phyloP scores from a whole-genome alignment of 2,888 invertebrate species.

The Ephialtes manifestator region DNA sequence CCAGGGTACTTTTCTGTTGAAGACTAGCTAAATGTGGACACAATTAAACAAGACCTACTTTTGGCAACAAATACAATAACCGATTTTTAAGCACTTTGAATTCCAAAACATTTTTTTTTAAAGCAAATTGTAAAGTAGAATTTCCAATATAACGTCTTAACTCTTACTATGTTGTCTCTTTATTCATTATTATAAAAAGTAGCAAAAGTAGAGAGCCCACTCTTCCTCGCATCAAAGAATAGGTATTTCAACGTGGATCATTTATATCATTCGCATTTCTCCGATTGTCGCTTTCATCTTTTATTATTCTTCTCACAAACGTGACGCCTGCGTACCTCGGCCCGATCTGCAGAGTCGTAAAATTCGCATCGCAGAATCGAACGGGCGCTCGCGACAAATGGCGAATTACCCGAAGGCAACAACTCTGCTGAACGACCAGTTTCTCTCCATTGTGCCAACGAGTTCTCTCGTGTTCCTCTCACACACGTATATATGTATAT shows the following conservation, averaged over 20 bases:
- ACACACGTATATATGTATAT: conserved; percentile 38
- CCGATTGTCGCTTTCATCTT: too few species aligned
- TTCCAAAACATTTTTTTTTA: too few species aligned
- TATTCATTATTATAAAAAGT: neutral
- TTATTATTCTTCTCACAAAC: neutral
- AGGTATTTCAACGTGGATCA: neutral
- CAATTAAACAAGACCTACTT: too few species aligned
- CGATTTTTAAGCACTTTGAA: too few species aligned
- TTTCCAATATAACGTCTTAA: too few species aligned
- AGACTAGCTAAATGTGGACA: too few species aligned
- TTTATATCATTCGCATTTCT: neutral
- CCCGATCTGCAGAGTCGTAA: conserved; percentile 72
- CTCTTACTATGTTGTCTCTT: too few species aligned
- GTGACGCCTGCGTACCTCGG: conserved; percentile 1
- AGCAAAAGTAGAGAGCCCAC: neutral
- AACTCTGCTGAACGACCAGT: conserved; percentile 72
- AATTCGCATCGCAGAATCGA: conserved; percentile 73
- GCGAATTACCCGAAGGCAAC: conserved; percentile 72
- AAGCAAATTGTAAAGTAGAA: too few species aligned
- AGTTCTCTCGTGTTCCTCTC: conserved; percentile 54
- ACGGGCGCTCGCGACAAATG: conserved; percentile 72
- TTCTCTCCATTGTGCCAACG: conserved; percentile 70
- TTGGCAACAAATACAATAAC: too few species aligned
- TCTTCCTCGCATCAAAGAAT: neutral
- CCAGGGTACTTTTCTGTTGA: too few species aligned